Evolutionary conservation across 2,797 vertebrate genomes (phyloP), one percentile per base, ranked within the genome.

Genomic region (Delichon dasypus): DNA sequence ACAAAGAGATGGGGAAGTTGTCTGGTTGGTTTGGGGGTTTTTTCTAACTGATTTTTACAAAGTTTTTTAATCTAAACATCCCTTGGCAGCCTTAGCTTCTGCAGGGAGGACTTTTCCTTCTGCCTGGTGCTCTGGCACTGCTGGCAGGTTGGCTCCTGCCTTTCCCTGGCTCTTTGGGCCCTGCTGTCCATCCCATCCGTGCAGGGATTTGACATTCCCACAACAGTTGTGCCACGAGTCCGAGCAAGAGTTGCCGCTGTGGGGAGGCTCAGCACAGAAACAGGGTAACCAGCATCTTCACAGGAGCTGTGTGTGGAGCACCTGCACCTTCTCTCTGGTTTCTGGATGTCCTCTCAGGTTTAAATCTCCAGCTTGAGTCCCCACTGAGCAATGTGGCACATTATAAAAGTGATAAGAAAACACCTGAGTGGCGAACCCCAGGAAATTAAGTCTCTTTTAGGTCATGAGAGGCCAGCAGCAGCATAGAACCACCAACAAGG

Each of bases 231-330:
- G 38, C 40, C 38, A 19, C 0, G 3, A 27, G 18, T 2, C 38
- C 1, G 9, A 29, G 26, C 0, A 1, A 83, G 48, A 7, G 2
- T 7, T 27, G 42, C 29, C 62, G 67, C 81, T 27, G 14, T 1
- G 6, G 38, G 18, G 34, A 79, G 32, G 48, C 61, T 86, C 10
- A 45, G 67, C 50, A 65, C 38, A 72, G 71, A 13, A 18, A 8
- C 5, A 30, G 62, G 30, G 12, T 2, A 6, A 65, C 57, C 67
- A 51, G 10, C 13, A 9, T 2, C 61, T 53, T 60, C 47, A 16
- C 2, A 12, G 67, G 47, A 66, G 57, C 60, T 62, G 38, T 14
- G 44, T 62, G 38, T 18, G 51, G 16, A 21, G 30, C 38, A 61
- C 22, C n/a, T 78, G 4, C 15, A 71, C 26, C 32, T 85, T 36